Evolutionary conservation across 1,140 invertebrate species (phyloP).

Genomic region (Drosophila tropicalis): DNA sequence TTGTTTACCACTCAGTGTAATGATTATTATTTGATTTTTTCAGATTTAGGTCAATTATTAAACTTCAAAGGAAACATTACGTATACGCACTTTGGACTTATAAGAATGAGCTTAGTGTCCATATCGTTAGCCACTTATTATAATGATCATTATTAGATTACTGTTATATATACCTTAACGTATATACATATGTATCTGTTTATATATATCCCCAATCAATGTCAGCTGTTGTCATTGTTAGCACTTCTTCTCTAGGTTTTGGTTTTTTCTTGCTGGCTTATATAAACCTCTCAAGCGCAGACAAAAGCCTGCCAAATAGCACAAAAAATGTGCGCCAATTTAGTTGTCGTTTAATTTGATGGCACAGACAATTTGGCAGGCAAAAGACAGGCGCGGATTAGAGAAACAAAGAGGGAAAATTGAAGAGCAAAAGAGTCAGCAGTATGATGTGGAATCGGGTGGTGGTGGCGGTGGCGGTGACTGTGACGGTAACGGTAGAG

Average conservation of each 20-base stretch:
- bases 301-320: constrained; percentile 72
- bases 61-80: constrained; percentile 33
- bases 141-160: constrained; percentile 48
- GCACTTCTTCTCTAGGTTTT: constrained; percentile 29
- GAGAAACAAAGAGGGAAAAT: neutral
- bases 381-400: constrained; percentile 54
- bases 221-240: constrained; percentile 63
- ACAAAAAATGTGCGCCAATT: constrained; percentile 70
- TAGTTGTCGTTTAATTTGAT: constrained; percentile 75
- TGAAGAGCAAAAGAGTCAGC: neutral
- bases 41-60: constrained; percentile 24
- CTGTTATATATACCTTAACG: constrained; percentile 14
- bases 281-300: constrained; percentile 46
- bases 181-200: constrained; percentile 12
- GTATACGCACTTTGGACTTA: constrained; percentile 28
- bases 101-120: constrained; percentile 35
- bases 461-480: neutral
- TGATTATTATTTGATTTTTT: constrained; percentile 2
- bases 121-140: constrained; percentile 56
- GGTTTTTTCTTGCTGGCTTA: constrained; percentile 30
- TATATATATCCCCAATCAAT: constrained; percentile 44
- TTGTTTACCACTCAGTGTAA: neutral
- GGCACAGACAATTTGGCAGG: constrained; percentile 64
- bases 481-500: too few relatives aligned
- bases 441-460: neutral